Evolutionary conservation across 1,140 invertebrate genomes (phyloP), one percentile per base, ranked within the genome.

Genomic region (Papilio glaucus): DNA sequence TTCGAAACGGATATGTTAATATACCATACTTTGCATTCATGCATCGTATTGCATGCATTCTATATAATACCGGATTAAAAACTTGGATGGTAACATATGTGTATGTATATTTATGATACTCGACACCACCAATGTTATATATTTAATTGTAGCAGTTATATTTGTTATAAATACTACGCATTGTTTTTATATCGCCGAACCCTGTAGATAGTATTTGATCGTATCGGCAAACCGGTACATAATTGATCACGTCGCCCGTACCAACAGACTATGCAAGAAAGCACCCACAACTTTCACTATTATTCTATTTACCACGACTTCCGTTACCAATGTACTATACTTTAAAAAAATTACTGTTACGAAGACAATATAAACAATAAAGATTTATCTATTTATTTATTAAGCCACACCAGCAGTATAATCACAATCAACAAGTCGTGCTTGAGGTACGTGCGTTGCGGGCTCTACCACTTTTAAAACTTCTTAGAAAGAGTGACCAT

Each of bases 141-240:
- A 24, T 10, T 53, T 26, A 21, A 33, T 33, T 15, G 15, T 24
- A 24, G 12, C 8, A 18, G 10, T 53, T 53, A 53, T 24, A 53
- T 12, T 53, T 53, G 10, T 53, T 24, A 53, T 53, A 53, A 1
- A 53, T 10, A 53, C 8, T 24, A 53, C 21, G 8, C 49, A 33
- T 33, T 10, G 9, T 8, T 2, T 53, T 49, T 21, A 24, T 21
- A 53, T 24, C 49, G 49, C 18, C 49, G 18, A 53, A 53, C 18
- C 10, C 24, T 53, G 49, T 26, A 49, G 49, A 53, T 53, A 53
- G 49, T 10, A 57, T 26, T 57, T 57, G 65, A 68, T 68, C 18
- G 18, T 42, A 68, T 49, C 26, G n/a, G 21, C 41, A 68, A 68
- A 68, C 65, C 65, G 65, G 65, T 68, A 45, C 13, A 49, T 68